Base-by-base conservation (phyloP, 2,113 vertebrate species). In the Daboia siamensis region DNA sequence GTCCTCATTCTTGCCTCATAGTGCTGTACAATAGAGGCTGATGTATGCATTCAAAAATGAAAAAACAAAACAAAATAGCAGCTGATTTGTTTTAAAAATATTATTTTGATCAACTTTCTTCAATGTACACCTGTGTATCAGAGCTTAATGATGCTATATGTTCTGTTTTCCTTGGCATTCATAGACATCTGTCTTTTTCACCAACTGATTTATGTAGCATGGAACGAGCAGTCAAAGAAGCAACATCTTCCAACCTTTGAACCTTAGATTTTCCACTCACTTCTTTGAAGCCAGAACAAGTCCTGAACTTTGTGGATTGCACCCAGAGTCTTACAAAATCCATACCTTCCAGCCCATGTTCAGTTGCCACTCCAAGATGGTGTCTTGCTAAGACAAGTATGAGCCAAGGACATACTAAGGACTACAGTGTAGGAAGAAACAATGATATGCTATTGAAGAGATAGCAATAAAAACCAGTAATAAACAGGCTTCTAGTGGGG, bases 401-500 rank as follows among this genome's bases (percentile, higher is more conserved):
- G 86, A 95, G 93, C 94, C 94, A 94, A 94, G 94, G 90, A 94
- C 93, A 96, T 64, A 57, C 74, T 33, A 96, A 95, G 91, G 93
- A 94, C 61, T 0, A 86, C 94, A 93, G 95, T 24, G 7, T 0
- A 0, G 86, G 94, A 95, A 64, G 93, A 96, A 94, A 94, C 95
- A 95, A 94, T 93, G 93, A 93, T 95, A 92, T 93, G 92, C n/a
- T 1, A 91, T 94, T 94, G 94, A 95, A 95, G 90, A 92, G 94
- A 95, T 92, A 93, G 93, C 90, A 93, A 93, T 23, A 87, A 86
- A 86, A 93, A 90, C 88, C 85, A 33, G 94, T 92, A 93, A 96
- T 95, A 95, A 95, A 95, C 96, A 94, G 93, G 93, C 93, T 94
- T 96, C 95, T 13, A 69, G 95, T 96, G 96, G 86, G 55, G 23